These are phyloP conservation scores for Ictalurus furcatus DNA, from an alignment of 2,113 vertebrate genomes.

Conservation along the genomic window DNA sequence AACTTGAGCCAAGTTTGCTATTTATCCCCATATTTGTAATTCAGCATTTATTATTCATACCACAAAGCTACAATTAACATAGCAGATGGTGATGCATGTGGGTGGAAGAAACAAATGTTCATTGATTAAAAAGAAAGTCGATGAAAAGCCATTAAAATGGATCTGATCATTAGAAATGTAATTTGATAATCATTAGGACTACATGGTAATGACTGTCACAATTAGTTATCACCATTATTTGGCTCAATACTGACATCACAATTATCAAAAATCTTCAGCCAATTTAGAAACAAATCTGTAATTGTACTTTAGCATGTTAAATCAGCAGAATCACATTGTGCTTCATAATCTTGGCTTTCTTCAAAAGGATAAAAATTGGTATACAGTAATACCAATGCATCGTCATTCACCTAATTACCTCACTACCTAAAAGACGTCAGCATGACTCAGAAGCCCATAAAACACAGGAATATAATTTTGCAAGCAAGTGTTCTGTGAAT, in stretches of 20 bases:
- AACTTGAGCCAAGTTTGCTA: conserved; percentile 5
- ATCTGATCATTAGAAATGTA: conserved; percentile 23
- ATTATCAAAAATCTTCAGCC: not conserved
- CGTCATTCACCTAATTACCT: not conserved
- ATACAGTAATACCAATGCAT: not conserved
- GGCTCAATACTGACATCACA: not conserved
- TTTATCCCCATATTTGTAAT: not conserved
- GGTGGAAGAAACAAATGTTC: conserved; percentile 14
- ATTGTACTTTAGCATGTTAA: not conserved
- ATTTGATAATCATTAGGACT: not conserved
- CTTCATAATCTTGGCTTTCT: not conserved
- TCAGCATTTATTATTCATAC: conserved; percentile 12
- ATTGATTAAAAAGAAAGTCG: conserved; percentile 25
- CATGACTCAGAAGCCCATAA: conserved; percentile 30
- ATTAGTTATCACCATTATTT: not conserved
- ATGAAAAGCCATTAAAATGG: conserved; percentile 22
- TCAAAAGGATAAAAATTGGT: not conserved
- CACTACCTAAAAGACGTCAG: not conserved
- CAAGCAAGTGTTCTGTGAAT: not conserved
- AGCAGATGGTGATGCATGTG: conserved; percentile 29
- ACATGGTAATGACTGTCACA: not conserved
- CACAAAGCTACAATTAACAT: conserved; percentile 28
- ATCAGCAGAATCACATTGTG: not conserved
- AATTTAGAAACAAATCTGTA: not conserved
- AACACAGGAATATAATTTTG: conserved; percentile 4